These are phyloP conservation scores for Lutjanus argentimaculatus DNA, from an alignment of 2,797 vertebrate genomes.

Conservation along the genomic window DNA sequence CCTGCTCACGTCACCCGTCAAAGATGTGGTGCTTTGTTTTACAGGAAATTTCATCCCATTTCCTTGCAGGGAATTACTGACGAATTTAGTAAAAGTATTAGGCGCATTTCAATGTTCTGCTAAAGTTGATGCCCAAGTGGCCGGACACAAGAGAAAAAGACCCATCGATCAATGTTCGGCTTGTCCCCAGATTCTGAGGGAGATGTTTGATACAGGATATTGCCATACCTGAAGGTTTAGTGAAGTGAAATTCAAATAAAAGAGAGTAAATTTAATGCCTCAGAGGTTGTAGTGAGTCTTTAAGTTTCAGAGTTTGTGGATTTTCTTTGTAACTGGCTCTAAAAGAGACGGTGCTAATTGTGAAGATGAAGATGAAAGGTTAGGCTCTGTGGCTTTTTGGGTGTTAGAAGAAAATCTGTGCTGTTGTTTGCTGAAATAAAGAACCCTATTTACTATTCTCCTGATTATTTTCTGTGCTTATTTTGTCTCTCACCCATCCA, in stretches of 20 bases:
- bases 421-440: too few species aligned
- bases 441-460: too few species aligned
- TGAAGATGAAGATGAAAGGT: background rate
- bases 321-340: background rate
- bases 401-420: background rate
- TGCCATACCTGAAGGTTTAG: slow-evolving; percentile 32
- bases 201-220: slow-evolving; percentile 47
- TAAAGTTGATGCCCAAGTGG: background rate
- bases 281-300: background rate
- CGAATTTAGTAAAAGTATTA: background rate
- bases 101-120: slow-evolving; percentile 14
- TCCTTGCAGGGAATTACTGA: background rate
- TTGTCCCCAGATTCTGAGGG: slow-evolving; percentile 3
- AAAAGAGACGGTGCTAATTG: background rate
- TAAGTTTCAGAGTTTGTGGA: background rate
- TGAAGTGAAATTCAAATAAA: slow-evolving; percentile 17
- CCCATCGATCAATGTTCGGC: slow-evolving; percentile 34
- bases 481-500: background rate
- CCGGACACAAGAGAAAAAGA: slow-evolving; percentile 1
- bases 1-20: background rate
- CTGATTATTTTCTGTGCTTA: background rate
- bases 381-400: background rate
- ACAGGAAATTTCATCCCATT: background rate
- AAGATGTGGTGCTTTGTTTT: background rate
- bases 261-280: slow-evolving; percentile 12